These are phyloP conservation scores for Archips crataeganus DNA, from an alignment of 2,888 invertebrate species.

Conservation along the genomic window DNA sequence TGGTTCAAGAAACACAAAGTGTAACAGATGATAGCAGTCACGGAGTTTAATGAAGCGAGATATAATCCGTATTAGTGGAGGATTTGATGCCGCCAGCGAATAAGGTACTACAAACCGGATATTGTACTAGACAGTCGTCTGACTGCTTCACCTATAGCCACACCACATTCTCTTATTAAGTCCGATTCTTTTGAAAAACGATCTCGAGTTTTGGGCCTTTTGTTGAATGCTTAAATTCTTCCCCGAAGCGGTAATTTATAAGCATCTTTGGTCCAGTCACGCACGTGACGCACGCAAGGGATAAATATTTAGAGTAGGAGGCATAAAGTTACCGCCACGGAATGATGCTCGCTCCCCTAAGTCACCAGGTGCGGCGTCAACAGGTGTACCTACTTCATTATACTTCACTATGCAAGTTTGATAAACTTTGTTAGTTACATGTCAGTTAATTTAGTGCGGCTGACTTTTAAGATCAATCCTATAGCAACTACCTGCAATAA, in stretches of 20 bases:
- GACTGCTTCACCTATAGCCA: constrained; percentile 73
- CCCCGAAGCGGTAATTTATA: constrained; percentile 53
- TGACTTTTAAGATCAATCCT: background rate
- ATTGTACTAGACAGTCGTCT: constrained; percentile 72
- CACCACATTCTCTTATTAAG: constrained; percentile 49
- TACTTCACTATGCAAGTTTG: constrained; percentile 44
- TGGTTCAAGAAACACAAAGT: constrained; percentile 67
- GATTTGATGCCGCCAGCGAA: constrained; percentile 75
- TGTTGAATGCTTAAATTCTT: constrained; percentile 51
- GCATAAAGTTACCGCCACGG: constrained; percentile 66
- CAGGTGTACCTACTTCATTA: constrained; percentile 71
- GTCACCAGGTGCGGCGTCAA: constrained; percentile 73
- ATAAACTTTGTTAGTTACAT: constrained; percentile 8
- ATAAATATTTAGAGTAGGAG: constrained; percentile 72
- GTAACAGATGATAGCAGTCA: constrained; percentile 55
- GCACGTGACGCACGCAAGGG: constrained; percentile 66
- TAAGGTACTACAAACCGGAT: constrained; percentile 83
- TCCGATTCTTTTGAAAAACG: constrained; percentile 57
- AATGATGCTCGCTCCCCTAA: constrained; percentile 57
- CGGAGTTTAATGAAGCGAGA: constrained; percentile 65
- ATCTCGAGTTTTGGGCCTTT: constrained; percentile 46
- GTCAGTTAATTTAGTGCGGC: background rate
- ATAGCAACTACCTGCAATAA: background rate
- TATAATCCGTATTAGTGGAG: constrained; percentile 62
- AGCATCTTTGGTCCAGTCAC: constrained; percentile 59